Evolutionary conservation across 2,888 invertebrate genomes (phyloP).

Genomic region (Netelia virgata): DNA sequence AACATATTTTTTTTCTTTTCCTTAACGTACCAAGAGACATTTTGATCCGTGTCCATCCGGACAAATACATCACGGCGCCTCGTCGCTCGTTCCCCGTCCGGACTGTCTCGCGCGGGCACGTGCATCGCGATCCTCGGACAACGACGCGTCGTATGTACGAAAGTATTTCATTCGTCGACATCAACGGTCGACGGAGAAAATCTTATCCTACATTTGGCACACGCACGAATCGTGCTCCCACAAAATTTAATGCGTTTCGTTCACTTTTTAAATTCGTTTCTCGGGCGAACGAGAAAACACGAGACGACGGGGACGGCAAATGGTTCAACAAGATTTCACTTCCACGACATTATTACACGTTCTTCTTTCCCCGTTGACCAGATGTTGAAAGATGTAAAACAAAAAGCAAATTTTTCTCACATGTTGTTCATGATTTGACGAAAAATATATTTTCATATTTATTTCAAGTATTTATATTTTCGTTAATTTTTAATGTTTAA

Average conservation of each 20-base stretch:
- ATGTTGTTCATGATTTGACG: too few species aligned
- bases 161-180: slow-evolving; percentile 42
- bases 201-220: slow-evolving; percentile 52
- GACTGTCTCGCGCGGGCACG: background rate
- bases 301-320: background rate
- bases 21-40: background rate
- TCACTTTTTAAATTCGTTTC: slow-evolving; percentile 18
- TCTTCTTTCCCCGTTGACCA: slow-evolving; percentile 31
- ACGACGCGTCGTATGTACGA: background rate
- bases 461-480: background rate
- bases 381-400: slow-evolving; percentile 8
- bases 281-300: background rate
- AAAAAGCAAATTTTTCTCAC: background rate
- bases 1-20: background rate
- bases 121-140: background rate
- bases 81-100: background rate
- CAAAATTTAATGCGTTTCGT: slow-evolving; percentile 30
- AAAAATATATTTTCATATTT: too few species aligned
- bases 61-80: background rate
- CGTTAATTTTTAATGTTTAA: background rate
- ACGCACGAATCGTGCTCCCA: background rate
- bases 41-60: background rate
- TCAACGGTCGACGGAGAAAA: slow-evolving; percentile 38
- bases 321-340: slow-evolving; percentile 54
- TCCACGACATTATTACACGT: background rate